Evolutionary conservation across 2,888 invertebrate genomes (phyloP).

Genomic region (Apotomis betuletana): DNA sequence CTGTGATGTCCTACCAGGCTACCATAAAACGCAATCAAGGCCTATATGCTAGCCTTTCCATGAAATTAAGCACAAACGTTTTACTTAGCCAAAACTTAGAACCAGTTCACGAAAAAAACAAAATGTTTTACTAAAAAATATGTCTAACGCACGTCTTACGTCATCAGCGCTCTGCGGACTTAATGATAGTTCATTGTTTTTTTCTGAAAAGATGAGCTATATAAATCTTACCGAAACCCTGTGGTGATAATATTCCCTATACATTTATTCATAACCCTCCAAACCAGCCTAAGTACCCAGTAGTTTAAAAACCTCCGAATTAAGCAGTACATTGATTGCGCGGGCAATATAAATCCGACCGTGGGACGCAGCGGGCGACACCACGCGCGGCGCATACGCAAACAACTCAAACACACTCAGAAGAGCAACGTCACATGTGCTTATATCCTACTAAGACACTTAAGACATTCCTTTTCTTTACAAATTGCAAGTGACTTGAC

Average conservation of each 20-base stretch:
- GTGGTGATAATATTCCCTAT: neutral
- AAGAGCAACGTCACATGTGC: conserved; percentile 2
- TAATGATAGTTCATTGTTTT: too few species aligned
- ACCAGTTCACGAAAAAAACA: too few species aligned
- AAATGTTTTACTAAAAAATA: too few species aligned
- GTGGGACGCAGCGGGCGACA: conserved; percentile 31
- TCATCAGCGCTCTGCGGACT: too few species aligned
- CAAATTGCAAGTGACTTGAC: too few species aligned
- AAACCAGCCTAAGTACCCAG: neutral
- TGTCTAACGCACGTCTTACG: too few species aligned
- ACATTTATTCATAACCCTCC: conserved; percentile 6
- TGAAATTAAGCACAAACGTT: too few species aligned
- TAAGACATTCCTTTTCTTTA: neutral
- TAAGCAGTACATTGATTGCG: conserved; percentile 29
- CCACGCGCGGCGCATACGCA: conserved; percentile 26
- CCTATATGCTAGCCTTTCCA: too few species aligned
- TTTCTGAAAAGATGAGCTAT: too few species aligned
- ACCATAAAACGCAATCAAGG: too few species aligned
- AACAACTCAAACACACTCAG: neutral
- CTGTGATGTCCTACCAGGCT: too few species aligned
- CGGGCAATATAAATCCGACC: conserved; percentile 37
- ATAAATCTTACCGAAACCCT: neutral
- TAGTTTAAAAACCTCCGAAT: conserved; percentile 19
- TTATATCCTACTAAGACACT: neutral
- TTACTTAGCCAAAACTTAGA: too few species aligned